Percentiles rank a stretch among this genome's conserved stretches.
Evolutionary conservation across 2,113 vertebrate genomes (phyloP).

Genomic region (Xiphophorus maculatus): DNA sequence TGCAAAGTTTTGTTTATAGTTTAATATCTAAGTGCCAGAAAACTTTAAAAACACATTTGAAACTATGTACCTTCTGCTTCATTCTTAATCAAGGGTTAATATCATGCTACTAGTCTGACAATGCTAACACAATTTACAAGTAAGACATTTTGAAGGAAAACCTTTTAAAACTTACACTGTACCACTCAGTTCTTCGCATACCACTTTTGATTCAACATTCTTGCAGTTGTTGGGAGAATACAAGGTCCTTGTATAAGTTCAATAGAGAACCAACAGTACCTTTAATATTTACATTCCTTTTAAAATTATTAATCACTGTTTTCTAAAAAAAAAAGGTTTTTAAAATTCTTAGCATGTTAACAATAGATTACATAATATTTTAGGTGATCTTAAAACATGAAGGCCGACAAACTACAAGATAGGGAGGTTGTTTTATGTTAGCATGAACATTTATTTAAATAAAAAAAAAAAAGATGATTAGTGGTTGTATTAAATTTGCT

Average conservation of each 20-base stretch:
- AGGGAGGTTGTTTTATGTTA: slow-evolving; percentile 1
- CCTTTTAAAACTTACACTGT: slow-evolving; percentile 2
- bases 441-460: slow-evolving; percentile 1
- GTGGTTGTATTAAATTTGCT: background rate
- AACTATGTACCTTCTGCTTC: slow-evolving; percentile 2
- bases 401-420: background rate
- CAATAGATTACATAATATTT: background rate
- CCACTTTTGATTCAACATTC: background rate
- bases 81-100: slow-evolving; percentile 3
- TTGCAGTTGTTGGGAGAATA: background rate
- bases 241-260: background rate
- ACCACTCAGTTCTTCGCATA: slow-evolving; percentile 15
- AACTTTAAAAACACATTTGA: slow-evolving; percentile 5
- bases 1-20: slow-evolving; percentile 1
- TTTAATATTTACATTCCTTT: background rate
- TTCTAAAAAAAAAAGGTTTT: background rate
- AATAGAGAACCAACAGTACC: slow-evolving; percentile 1
- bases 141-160: slow-evolving; percentile 10
- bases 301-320: background rate
- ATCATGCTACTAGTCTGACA: background rate
- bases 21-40: background rate
- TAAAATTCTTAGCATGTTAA: background rate
- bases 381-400: background rate
- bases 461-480: background rate
- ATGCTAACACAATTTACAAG: background rate